Percentiles rank a stretch among this genome's conserved stretches.
phyloP scores from a whole-genome alignment of 2,888 invertebrate species.

The Drosophila fulvimacula region DNA sequence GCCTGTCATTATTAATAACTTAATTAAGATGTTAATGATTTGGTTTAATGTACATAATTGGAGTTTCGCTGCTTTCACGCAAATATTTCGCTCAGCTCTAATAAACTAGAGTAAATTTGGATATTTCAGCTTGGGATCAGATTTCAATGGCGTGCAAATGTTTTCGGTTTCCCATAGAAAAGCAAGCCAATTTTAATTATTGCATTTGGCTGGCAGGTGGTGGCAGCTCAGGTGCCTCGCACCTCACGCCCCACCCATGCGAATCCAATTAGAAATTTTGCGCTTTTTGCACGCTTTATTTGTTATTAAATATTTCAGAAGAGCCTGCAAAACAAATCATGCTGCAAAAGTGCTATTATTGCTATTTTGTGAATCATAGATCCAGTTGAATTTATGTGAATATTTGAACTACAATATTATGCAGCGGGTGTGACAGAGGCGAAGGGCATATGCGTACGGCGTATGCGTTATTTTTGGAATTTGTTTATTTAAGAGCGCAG shows the following conservation, averaged over 20 bases:
- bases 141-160: background rate
- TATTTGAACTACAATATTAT: slow-evolving; percentile 7
- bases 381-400: slow-evolving; percentile 24
- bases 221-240: too few relatives aligned
- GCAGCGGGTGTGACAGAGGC: background rate
- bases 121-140: background rate
- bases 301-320: slow-evolving; percentile 27
- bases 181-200: slow-evolving; percentile 47
- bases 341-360: slow-evolving; percentile 24
- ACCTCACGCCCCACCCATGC: background rate
- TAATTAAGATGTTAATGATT: background rate
- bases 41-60: background rate
- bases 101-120: background rate
- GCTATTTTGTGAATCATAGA: slow-evolving; percentile 11
- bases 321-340: slow-evolving; percentile 25
- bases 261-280: slow-evolving; percentile 23
- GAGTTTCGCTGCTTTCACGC: background rate
- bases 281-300: slow-evolving; percentile 18
- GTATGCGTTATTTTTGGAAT: slow-evolving; percentile 29
- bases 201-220: slow-evolving; percentile 23
- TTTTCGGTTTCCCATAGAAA: background rate
- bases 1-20: too few relatives aligned
- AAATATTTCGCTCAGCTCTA: background rate
- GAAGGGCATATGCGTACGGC: background rate
- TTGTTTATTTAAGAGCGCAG: slow-evolving; percentile 28